phyloP scores from a whole-genome alignment of 2,888 invertebrate genomes.

The Belgica antarctica region DNA sequence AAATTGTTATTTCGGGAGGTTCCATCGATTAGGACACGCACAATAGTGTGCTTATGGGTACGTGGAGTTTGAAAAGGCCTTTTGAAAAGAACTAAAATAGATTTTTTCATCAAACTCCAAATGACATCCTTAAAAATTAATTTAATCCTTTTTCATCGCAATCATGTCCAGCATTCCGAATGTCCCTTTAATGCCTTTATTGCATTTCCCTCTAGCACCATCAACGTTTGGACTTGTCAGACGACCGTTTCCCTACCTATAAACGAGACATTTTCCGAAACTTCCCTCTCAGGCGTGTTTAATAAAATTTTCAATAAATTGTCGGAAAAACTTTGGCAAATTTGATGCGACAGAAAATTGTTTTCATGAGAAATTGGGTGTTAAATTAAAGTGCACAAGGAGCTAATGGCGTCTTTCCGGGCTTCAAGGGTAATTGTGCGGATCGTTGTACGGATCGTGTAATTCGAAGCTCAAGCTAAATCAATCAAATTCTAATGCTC shows the following conservation, averaged over 20 bases:
- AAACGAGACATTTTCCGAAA: background rate
- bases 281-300: constrained; percentile 33
- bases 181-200: background rate
- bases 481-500: background rate
- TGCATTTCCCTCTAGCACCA: background rate
- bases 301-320: constrained; percentile 42
- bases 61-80: no score
- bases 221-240: background rate
- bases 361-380: constrained; percentile 34
- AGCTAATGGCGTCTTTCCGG: no score
- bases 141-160: no score
- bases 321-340: constrained; percentile 7
- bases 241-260: background rate
- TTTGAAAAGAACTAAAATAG: no score
- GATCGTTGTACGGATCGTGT: no score
- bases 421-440: background rate
- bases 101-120: no score
- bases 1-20: background rate
- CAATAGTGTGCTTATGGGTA: no score
- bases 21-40: no score
- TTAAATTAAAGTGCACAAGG: constrained; percentile 12
- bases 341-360: background rate
- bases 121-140: no score
- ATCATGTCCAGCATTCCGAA: no score
- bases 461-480: background rate